Percentiles rank a stretch among this genome's conserved stretches.
These are phyloP conservation scores for Phoronis australis DNA, from an alignment of 2,888 invertebrate genomes.

Conservation along the genomic window DNA sequence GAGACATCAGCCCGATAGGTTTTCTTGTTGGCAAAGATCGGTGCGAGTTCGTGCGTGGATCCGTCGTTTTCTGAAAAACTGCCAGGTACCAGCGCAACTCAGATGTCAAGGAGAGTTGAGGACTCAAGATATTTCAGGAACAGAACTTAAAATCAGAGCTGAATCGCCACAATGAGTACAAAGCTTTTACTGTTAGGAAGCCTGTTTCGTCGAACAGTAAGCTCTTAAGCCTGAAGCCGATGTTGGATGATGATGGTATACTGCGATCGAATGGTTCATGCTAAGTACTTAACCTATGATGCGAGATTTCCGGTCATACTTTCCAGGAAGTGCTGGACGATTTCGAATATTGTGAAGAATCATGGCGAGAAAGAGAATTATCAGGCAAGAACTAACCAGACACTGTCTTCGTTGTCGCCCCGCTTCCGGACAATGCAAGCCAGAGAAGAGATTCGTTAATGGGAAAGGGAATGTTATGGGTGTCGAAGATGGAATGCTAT, in stretches of 20 bases:
- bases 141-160: constrained; percentile 1
- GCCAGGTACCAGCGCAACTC: no score
- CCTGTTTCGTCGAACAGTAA: no score
- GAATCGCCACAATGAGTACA: no score
- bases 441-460: no score
- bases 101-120: background rate
- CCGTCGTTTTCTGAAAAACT: background rate
- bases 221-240: constrained; percentile 9
- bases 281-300: no score
- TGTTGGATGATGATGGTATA: no score
- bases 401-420: constrained; percentile 9
- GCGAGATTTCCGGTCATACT: no score
- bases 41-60: constrained; percentile 4
- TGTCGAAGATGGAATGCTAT: background rate
- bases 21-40: background rate
- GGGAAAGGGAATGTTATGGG: constrained; percentile 7
- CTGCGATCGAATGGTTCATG: constrained; percentile 6
- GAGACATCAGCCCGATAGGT: no score
- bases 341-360: constrained; percentile 12
- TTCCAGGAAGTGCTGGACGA: constrained; percentile 11
- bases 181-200: no score
- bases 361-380: constrained; percentile 9
- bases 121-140: background rate
- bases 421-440: constrained; percentile 14
- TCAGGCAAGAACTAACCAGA: constrained; percentile 13